A percentile compares a stretch with the other conserved stretches of the same genome.
Evolutionary conservation across 2,888 invertebrate genomes (phyloP).

Genomic region (Oxyteleia sp.): DNA sequence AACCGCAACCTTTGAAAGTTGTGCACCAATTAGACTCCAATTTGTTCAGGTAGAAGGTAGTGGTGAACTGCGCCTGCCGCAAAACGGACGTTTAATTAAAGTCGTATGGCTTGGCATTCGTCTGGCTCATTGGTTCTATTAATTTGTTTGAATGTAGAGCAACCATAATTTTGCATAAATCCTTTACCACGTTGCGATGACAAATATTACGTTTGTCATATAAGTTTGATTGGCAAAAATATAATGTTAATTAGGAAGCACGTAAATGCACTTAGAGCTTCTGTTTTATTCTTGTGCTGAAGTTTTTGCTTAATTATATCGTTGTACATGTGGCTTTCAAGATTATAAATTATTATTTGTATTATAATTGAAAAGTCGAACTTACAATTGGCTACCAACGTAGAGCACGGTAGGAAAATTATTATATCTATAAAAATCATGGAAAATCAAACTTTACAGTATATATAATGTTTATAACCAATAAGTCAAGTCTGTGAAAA

Average conservation of each 20-base stretch:
- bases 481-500: too few relatives aligned
- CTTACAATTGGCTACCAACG: too few relatives aligned
- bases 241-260: neutral
- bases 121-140: conserved; percentile 71
- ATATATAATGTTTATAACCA: too few relatives aligned
- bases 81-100: conserved; percentile 83
- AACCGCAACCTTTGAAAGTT: conserved; percentile 80
- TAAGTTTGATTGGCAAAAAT: neutral
- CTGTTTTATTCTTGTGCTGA: too few relatives aligned
- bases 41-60: conserved; percentile 78
- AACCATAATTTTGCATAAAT: conserved; percentile 50
- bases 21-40: conserved; percentile 82
- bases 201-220: conserved; percentile 11
- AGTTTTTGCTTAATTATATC: too few relatives aligned
- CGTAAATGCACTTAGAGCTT: too few relatives aligned
- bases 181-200: conserved; percentile 8
- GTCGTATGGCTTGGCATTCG: conserved; percentile 77
- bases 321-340: too few relatives aligned
- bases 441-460: too few relatives aligned
- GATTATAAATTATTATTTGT: too few relatives aligned
- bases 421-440: too few relatives aligned
- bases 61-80: conserved; percentile 75
- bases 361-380: too few relatives aligned
- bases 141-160: conserved; percentile 65
- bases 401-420: too few relatives aligned